Conservation (phyloP, 2,888 invertebrate species). For the Habrosyne pyritoides region DNA sequence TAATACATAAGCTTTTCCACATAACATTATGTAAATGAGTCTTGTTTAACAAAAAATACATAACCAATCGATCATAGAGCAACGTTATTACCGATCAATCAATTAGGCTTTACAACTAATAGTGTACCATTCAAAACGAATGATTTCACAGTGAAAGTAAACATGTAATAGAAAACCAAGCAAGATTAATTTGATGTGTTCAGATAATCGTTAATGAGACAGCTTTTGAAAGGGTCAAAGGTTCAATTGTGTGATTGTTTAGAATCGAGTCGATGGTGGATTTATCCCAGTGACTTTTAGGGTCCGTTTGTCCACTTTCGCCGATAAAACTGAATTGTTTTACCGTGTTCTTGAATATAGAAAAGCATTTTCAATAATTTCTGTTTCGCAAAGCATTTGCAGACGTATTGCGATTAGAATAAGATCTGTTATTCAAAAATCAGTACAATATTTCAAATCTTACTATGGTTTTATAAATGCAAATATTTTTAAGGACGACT, state of each 20-base stretch:
- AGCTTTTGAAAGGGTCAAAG: slow-evolving; percentile 21
- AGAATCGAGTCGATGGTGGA: background rate
- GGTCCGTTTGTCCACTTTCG: background rate
- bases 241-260: slow-evolving; percentile 8
- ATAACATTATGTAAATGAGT: background rate
- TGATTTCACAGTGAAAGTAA: slow-evolving; percentile 59
- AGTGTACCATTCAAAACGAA: slow-evolving; percentile 33
- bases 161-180: slow-evolving; percentile 29
- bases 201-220: slow-evolving; percentile 61
- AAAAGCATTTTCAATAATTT: no score
- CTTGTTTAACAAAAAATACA: background rate
- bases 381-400: no score
- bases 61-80: slow-evolving; percentile 24
- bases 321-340: background rate
- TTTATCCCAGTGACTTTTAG: background rate
- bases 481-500: no score
- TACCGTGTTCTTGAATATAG: no score
- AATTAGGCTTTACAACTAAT: slow-evolving; percentile 46
- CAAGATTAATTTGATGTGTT: slow-evolving; percentile 42
- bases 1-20: no score
- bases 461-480: no score
- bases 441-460: no score
- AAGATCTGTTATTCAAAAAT: no score
- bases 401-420: no score
- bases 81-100: slow-evolving; percentile 55